These are phyloP conservation scores for Colostygia pectinataria DNA, from an alignment of 2,888 invertebrate species.

Conservation along the genomic window DNA sequence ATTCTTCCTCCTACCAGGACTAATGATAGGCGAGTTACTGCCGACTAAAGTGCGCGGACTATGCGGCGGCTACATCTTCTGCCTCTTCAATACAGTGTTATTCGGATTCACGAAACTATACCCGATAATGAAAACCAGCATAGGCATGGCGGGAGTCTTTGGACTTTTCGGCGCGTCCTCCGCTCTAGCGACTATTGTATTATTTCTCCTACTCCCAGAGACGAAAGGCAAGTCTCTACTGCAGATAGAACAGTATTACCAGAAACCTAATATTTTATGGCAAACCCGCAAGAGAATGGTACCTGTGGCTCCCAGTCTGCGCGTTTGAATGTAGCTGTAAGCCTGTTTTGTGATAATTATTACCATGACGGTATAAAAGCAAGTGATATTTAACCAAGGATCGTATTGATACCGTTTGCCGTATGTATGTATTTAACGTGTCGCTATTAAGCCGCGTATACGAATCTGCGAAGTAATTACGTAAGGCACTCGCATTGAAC, in stretches of 20 bases:
- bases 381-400: conserved; percentile 33
- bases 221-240: conserved; percentile 87
- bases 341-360: conserved; percentile 25
- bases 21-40: conserved; percentile 89
- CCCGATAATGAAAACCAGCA: conserved; percentile 81
- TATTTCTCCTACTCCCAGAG: conserved; percentile 88
- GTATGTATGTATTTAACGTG: too few species aligned
- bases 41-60: conserved; percentile 89
- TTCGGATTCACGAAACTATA: conserved; percentile 88
- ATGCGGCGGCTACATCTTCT: conserved; percentile 88
- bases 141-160: conserved; percentile 88
- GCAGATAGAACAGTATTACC: conserved; percentile 91
- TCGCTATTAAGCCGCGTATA: too few species aligned
- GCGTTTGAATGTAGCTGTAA: conserved; percentile 48
- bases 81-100: conserved; percentile 86
- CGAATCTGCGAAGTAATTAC: too few species aligned
- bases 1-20: conserved; percentile 88
- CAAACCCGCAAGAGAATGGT: conserved; percentile 69
- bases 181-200: conserved; percentile 84
- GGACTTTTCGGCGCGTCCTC: conserved; percentile 86
- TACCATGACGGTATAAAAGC: conserved; percentile 24
- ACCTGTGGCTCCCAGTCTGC: conserved; percentile 37
- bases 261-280: conserved; percentile 86
- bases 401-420: conserved; percentile 21
- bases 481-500: too few species aligned